Evolutionary conservation across 2,113 vertebrate species (phyloP).

Genomic region (Nerophis lumbriciformis): DNA sequence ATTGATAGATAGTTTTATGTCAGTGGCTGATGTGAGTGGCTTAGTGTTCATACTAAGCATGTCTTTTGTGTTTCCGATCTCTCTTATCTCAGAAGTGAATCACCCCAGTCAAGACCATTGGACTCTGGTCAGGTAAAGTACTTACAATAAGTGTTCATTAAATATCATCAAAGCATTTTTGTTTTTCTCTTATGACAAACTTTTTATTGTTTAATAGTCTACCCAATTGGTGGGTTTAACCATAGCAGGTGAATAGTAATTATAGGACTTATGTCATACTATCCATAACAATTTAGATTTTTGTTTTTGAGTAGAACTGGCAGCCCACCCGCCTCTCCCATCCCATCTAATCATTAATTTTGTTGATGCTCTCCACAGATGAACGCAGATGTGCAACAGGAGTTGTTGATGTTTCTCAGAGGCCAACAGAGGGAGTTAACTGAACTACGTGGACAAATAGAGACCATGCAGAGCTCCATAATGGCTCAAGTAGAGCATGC

Average conservation of each 20-base stretch:
- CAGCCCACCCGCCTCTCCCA: background rate
- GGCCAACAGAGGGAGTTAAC: slow-evolving; percentile 87
- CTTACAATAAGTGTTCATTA: background rate
- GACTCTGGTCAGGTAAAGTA: slow-evolving; percentile 59
- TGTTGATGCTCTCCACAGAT: slow-evolving; percentile 53
- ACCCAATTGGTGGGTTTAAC: background rate
- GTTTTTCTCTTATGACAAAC: background rate
- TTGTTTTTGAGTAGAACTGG: background rate
- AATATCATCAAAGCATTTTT: background rate
- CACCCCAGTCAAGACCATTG: slow-evolving; percentile 68
- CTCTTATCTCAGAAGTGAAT: slow-evolving; percentile 65
- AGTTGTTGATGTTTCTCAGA: slow-evolving; percentile 83
- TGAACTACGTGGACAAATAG: slow-evolving; percentile 82
- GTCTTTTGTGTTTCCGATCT: background rate
- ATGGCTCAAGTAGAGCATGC: slow-evolving; percentile 83
- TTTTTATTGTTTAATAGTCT: background rate
- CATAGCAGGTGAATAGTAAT: background rate
- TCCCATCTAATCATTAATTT: background rate
- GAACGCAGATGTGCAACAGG: slow-evolving; percentile 78
- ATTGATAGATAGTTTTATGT: too few relatives aligned
- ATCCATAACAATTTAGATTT: background rate
- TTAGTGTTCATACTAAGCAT: background rate
- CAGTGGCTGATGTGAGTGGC: background rate
- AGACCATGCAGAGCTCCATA: slow-evolving; percentile 83
- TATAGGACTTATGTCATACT: too few relatives aligned